Evolutionary conservation across 2,888 invertebrate species (phyloP), one percentile per base, ranked within the genome.

Genomic region (Iselma pallidipennis): DNA sequence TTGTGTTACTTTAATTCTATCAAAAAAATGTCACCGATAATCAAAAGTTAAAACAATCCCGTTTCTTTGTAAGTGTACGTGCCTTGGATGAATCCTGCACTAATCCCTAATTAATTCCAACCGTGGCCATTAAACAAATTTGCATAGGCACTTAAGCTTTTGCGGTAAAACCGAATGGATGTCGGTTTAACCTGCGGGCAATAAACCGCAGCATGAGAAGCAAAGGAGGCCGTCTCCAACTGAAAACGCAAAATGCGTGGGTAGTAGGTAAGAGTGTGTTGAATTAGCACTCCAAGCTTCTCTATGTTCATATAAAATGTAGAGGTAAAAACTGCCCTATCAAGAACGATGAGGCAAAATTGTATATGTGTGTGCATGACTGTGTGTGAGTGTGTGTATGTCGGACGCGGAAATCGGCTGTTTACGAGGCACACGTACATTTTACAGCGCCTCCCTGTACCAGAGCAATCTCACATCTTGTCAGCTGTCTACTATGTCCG

Each of bases 401-500:
- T 52, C 5, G 57, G 59, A 65, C 45, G 59, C 62, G 65, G 62
- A 65, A 59, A 63, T 65, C 65, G 62, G 56, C 54, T 62, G 59
- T 62, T 65, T 65, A 62, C 62, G 62, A 62, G 29, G 51, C 48
- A 65, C 5, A 45, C 45, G 23, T 21, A 45, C 65, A 65, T 60
- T 67, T 68, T 68, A 68, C 68, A 68, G 63, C 65, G 5, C 19
- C 14, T 14, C 21, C 12, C 63, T 57, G 45, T 65, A 61, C 65
- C 61, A 55, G 45, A 61, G 66, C 63, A 67, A 65, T 63, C 65
- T 61, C 59, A 63, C 58, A 56, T 63, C 60, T 59, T 63, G 60
- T 51, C 63, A 63, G 55, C 59, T 63, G 59, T 59, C 63, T 48
- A 31, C 52, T 59, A 63, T 60, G 63, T 63, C 63, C 62, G 62